Conservation (phyloP, 2,797 vertebrate species). For the Iguana delicatissima region DNA sequence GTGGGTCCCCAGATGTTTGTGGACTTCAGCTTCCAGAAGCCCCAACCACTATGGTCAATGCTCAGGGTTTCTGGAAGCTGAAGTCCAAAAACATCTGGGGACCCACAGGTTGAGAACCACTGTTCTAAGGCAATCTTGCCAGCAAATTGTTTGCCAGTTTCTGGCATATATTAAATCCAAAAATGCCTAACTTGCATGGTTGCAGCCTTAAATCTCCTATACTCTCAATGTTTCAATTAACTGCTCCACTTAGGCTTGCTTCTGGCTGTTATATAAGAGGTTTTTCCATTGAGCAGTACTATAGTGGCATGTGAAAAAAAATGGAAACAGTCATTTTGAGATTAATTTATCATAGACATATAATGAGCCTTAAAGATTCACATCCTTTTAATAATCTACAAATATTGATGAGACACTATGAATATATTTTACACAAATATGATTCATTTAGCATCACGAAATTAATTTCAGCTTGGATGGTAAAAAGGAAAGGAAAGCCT, state of each 20-base stretch:
- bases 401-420: background rate
- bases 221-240: background rate
- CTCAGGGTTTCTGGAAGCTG: too few species aligned
- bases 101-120: too few species aligned
- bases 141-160: background rate
- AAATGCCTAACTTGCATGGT: background rate
- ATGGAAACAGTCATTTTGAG: conserved; percentile 4
- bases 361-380: background rate
- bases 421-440: background rate
- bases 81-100: too few species aligned
- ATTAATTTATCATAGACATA: background rate
- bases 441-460: background rate
- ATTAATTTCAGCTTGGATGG: conserved; percentile 10
- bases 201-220: background rate
- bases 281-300: background rate
- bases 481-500: background rate
- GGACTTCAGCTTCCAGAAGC: too few species aligned
- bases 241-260: background rate
- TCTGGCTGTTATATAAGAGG: background rate
- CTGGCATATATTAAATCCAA: background rate
- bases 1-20: too few species aligned
- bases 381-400: conserved; percentile 13
- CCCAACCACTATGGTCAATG: too few species aligned
- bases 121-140: background rate
- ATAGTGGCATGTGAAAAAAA: too few species aligned